Percentiles rank a stretch among this genome's conserved stretches.
phyloP scores from a whole-genome alignment of 2,888 invertebrate species.

The Chrysolina haemoptera region DNA sequence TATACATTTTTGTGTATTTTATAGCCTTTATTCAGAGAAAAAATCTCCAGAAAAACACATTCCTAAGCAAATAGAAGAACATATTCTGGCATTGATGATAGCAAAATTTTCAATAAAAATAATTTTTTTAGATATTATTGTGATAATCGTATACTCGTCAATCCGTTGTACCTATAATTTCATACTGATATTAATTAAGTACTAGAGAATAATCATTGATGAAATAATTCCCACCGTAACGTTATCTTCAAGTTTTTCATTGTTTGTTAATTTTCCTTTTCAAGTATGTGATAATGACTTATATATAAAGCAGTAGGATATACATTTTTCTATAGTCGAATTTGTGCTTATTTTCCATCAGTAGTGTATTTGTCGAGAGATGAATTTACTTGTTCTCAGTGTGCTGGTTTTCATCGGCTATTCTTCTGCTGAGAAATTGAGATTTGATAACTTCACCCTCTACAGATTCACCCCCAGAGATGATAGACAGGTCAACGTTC shows the following conservation, averaged over 20 bases:
- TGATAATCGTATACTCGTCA: no score
- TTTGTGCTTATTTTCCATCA: not conserved
- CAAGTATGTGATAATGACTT: not conserved
- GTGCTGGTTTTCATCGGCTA: not conserved
- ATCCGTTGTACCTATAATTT: no score
- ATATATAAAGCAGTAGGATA: not conserved
- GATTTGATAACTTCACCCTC: slow-evolving; percentile 61
- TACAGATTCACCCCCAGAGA: slow-evolving; percentile 58
- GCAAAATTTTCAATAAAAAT: no score
- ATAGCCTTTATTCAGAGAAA: no score
- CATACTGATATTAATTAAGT: no score
- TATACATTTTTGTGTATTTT: no score
- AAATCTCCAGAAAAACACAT: no score
- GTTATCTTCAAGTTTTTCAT: not conserved
- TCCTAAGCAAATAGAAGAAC: no score
- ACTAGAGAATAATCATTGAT: not conserved
- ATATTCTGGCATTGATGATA: no score
- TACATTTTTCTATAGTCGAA: no score
- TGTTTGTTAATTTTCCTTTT: not conserved
- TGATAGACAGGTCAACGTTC: slow-evolving; percentile 64
- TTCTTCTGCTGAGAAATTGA: slow-evolving; percentile 30
- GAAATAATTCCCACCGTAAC: not conserved
- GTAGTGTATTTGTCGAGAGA: not conserved
- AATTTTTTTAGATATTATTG: no score
- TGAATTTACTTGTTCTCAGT: not conserved